These are phyloP conservation scores for Uria aalge DNA, from an alignment of 2,113 vertebrate genomes.

Conservation along the genomic window DNA sequence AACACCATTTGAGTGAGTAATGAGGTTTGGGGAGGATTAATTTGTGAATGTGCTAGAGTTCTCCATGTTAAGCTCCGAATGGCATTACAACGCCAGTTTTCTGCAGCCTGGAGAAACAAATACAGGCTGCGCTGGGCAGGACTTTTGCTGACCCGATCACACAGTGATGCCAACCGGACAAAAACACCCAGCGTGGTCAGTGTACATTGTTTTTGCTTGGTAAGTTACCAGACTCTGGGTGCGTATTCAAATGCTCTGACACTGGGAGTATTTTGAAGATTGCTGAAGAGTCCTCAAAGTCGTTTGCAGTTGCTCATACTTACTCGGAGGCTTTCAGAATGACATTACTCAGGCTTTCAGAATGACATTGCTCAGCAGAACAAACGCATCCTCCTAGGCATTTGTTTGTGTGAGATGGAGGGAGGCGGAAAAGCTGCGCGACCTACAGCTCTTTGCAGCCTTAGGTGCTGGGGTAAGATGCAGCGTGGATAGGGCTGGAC, in stretches of 20 bases:
- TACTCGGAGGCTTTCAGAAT: background rate
- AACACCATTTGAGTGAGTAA: background rate
- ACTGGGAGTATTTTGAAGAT: background rate
- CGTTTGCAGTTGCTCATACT: background rate
- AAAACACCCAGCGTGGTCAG: fast-evolving
- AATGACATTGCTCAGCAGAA: background rate
- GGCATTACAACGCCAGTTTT: background rate
- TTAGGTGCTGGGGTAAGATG: background rate
- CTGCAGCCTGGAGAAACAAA: slow-evolving; percentile 10
- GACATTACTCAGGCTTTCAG: background rate
- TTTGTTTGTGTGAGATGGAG: background rate
- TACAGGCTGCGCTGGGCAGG: background rate
- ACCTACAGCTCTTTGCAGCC: background rate
- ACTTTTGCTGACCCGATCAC: background rate
- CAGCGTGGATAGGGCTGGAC: background rate
- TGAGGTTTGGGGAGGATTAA: slow-evolving; percentile 38
- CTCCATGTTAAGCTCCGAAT: slow-evolving; percentile 21
- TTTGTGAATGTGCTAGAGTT: slow-evolving; percentile 29
- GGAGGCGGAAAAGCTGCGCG: background rate
- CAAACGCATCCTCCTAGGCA: background rate
- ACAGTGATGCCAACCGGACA: background rate
- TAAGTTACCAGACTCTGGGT: background rate
- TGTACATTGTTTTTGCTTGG: background rate
- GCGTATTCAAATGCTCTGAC: background rate
- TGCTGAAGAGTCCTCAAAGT: background rate